Conservation (phyloP, 2,888 invertebrate genomes). For the Ryuthela nishihirai region DNA sequence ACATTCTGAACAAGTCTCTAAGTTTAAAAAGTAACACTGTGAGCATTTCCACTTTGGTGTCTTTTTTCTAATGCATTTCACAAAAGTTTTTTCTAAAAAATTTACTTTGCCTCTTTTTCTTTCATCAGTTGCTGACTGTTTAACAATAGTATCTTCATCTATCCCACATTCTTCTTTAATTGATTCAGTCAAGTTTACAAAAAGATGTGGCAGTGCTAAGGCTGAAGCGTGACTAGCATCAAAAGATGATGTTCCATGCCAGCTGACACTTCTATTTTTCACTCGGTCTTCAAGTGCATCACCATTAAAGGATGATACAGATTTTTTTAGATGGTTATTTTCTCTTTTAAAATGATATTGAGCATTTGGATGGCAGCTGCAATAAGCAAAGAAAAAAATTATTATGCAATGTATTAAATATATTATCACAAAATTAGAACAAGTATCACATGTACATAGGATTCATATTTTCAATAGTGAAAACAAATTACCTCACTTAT, state of each 20-base stretch:
- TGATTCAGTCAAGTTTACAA: slow-evolving; percentile 30
- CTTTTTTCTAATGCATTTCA: slow-evolving; percentile 42
- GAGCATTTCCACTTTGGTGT: slow-evolving; percentile 41
- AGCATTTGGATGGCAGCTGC: no score
- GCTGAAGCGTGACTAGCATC: slow-evolving; percentile 23
- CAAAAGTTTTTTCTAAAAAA: slow-evolving; percentile 42
- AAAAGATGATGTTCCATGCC: slow-evolving; percentile 34
- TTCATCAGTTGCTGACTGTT: slow-evolving; percentile 16
- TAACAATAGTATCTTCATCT: slow-evolving; percentile 2
- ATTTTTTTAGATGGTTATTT: no score
- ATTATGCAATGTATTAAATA: no score
- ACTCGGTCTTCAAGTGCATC: slow-evolving; percentile 5
- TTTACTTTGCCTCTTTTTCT: slow-evolving; percentile 30
- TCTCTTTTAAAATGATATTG: no score
- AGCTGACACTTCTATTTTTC: slow-evolving; percentile 35
- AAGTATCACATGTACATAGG: no score
- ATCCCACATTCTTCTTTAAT: slow-evolving; percentile 25
- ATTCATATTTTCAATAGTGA: no score
- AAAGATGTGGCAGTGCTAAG: slow-evolving; percentile 24
- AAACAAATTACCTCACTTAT: no score
- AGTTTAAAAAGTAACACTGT: slow-evolving; percentile 37
- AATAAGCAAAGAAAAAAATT: no score
- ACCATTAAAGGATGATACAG: no score
- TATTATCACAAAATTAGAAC: no score
- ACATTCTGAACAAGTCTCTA: slow-evolving; percentile 42